Base-by-base conservation (phyloP, 2,888 invertebrate genomes). In the Tetanocera ferruginea region DNA sequence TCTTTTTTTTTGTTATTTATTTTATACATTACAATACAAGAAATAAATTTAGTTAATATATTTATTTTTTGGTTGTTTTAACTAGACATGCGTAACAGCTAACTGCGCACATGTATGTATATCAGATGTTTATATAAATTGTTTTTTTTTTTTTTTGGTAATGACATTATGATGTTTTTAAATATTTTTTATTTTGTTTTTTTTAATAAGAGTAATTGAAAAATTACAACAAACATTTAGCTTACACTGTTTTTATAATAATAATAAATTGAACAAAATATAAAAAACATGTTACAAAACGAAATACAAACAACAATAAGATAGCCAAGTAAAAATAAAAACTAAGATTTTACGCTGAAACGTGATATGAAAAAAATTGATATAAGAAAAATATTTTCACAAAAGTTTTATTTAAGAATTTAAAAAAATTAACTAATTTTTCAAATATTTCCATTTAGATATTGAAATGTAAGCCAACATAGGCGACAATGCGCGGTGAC, bases 11-110 rank as follows among this genome's bases (percentile, higher is more conserved):
- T 71, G 49, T 19, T n/a, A n/a, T 34, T 71, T 57, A 6, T 67
- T 34, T 25, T 28, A 43, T 71, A 71, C 71, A 71, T 74, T 64
- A 52, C 64, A 64, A 51, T 74, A 74, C 49, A 55, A 74, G 64
- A 66, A 52, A 74, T 66, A 74, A 64, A 64, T 25, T 64, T 28
- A 31, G 28, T 64, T 73, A 43, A 67, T 19, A 17, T 34, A 34
- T 67, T 72, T 14, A 8, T 19, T 49, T 28, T 55, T 55, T 67
- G 14, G 70, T 52, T 52, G 23, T 43, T 70, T 17, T 14, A 43
- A 43, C 43, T 43, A 43, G 14, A 43, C 43, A 43, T 43, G 43
- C 43, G 43, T 43, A 14, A 43, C 43, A 43, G 14, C 14, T 43
- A 43, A 43, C 43, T 11, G 11, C 14, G 43, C 8, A 6, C 43